Evolutionary conservation across 2,797 vertebrate species (phyloP).

Genomic region (Pantherophis alleghaniensis): DNA sequence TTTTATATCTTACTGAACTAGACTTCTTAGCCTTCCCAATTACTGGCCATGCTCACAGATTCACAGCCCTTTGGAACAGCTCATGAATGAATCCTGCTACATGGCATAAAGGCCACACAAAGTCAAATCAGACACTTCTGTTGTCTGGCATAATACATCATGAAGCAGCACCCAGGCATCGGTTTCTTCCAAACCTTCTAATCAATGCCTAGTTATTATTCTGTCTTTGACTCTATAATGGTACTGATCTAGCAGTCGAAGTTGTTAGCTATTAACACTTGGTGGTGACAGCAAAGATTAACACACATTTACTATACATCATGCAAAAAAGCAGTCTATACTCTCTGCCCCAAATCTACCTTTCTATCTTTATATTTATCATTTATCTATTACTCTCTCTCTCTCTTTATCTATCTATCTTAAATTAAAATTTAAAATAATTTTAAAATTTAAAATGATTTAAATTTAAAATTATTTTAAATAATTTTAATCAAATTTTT

Average conservation of each 20-base stretch:
- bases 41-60: not conserved
- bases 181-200: not conserved
- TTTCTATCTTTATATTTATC: not conserved
- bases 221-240: not conserved
- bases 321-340: not conserved
- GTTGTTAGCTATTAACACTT: not conserved
- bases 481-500: no score
- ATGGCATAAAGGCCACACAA: not conserved
- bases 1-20: not conserved
- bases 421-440: no score
- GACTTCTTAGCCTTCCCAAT: not conserved
- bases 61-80: not conserved
- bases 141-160: not conserved
- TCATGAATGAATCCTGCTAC: not conserved
- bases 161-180: not conserved
- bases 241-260: not conserved
- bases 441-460: no score
- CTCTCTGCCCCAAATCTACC: not conserved
- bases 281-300: not conserved
- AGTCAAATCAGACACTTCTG: not conserved
- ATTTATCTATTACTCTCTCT: no score
- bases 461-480: no score
- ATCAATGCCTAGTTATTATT: not conserved
- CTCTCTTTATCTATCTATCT: not conserved
- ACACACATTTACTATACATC: not conserved